Evolutionary conservation across 2,797 vertebrate genomes (phyloP), one percentile per base, ranked within the genome.

Genomic region (Synanceia verrucosa): DNA sequence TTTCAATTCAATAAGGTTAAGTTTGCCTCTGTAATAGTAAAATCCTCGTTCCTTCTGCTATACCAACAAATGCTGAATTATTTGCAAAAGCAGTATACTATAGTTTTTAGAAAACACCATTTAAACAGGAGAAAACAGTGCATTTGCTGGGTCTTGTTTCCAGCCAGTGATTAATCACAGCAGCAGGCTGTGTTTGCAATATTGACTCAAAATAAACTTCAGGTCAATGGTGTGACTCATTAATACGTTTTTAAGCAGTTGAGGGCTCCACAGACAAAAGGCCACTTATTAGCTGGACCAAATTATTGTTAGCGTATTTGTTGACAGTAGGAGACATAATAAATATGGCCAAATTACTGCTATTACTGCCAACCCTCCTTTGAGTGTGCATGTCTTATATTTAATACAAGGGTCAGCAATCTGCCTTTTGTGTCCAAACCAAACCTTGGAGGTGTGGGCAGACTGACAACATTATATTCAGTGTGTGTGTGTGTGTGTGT

Each of bases 391-490:
- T 11, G 1, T 57, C 53, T 75, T 59, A 67, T 31, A 65, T 53
- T 61, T 47, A 73, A 71, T 63, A 70, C 44, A 31, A 48, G 24
- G 9, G 19, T 47, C 33, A 70, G 68, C 68, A 56, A 65, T 70
- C 36, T 65, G 47, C 11, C 24, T 62, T 36, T 62, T 23, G n/a
- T 34, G 46, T 73, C 50, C 10, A 48, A 31, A 70, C 9, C 28
- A 26, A 73, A 68, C 41, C 46, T n/a, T 19, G 52, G n/a, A 51
- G 62, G 52, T 65, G 37, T 10, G 28, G 13, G 56, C 47, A 64
- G 13, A 52, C 73, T 79, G 62, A 73, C 51, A 73, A 28, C 43
- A 57, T 39, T 14, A 60, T 41, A 18, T 41, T 41, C 39, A 41
- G 33, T 56, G 53, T 51, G 73, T 39, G 44, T 39, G 36, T 57